These are phyloP conservation scores for Pectinophora gossypiella DNA, from an alignment of 1,140 invertebrate genomes.

Conservation along the genomic window DNA sequence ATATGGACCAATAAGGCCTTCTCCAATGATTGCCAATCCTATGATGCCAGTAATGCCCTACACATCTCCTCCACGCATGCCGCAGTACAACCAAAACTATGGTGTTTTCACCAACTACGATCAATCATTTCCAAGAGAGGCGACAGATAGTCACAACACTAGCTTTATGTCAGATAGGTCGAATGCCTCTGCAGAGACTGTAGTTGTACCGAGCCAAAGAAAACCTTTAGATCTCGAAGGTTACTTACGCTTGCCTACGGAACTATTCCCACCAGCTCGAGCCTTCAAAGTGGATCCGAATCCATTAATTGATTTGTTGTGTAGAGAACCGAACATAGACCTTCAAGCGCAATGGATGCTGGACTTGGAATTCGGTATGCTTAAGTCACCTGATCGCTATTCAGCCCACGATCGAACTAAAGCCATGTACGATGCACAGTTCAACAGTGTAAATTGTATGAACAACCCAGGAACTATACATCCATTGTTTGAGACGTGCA, in stretches of 20 bases:
- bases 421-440: constrained; percentile 43
- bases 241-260: constrained; percentile 41
- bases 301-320: constrained; percentile 53
- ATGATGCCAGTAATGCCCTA: too few species aligned
- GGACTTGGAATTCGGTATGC: constrained; percentile 52
- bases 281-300: constrained; percentile 43
- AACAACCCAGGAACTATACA: constrained; percentile 39
- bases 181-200: too few species aligned
- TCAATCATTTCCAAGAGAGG: too few species aligned
- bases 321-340: constrained; percentile 30
- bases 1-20: too few species aligned
- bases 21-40: too few species aligned
- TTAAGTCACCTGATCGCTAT: constrained; percentile 26
- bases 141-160: too few species aligned
- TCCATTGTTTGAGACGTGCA: constrained; percentile 46
- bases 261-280: constrained; percentile 39
- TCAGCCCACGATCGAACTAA: too few species aligned
- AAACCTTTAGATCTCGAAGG: constrained; percentile 24
- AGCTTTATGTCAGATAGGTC: too few species aligned
- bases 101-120: too few species aligned
- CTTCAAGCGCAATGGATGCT: constrained; percentile 41
- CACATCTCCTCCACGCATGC: too few species aligned
- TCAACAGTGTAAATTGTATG: constrained; percentile 44
- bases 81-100: too few species aligned
- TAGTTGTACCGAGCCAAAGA: too few species aligned